Conservation (phyloP, 2,797 vertebrate species). For the Brachymystax lenok region DNA sequence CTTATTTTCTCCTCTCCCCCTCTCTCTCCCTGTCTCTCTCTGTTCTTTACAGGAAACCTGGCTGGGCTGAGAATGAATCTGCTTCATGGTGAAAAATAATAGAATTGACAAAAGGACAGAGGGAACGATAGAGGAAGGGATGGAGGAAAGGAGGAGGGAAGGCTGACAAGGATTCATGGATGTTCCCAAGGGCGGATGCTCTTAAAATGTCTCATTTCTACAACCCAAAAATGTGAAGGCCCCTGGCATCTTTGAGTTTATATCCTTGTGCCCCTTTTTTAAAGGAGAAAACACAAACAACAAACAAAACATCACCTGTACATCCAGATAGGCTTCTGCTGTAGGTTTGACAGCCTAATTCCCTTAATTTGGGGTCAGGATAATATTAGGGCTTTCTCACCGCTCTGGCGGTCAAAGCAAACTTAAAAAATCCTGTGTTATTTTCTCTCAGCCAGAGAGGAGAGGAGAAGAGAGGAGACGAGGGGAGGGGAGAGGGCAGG, state of each 20-base stretch:
- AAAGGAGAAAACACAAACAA: conserved; percentile 53
- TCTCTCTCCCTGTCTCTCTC: conserved; percentile 23
- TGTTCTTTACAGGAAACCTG: conserved; percentile 46
- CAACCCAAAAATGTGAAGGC: conserved; percentile 64
- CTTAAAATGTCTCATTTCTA: conserved; percentile 55
- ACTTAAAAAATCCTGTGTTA: conserved; percentile 72
- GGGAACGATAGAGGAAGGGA: conserved; percentile 42
- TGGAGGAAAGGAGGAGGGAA: conserved; percentile 37
- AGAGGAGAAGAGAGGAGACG: conserved; percentile 5
- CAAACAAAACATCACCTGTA: conserved; percentile 71
- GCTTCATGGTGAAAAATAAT: conserved; percentile 52
- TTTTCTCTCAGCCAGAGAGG: conserved; percentile 46
- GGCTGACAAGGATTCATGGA: conserved; percentile 56
- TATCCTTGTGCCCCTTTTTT: conserved; percentile 52
- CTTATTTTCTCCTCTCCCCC: conserved; percentile 41
- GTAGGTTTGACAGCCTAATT: conserved; percentile 64
- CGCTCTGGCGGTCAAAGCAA: conserved; percentile 75
- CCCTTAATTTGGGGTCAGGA: conserved; percentile 75
- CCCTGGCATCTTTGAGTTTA: conserved; percentile 58
- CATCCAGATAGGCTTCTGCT: conserved; percentile 64
- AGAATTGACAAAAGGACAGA: conserved; percentile 54
- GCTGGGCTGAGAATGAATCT: conserved; percentile 31
- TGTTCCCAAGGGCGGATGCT: conserved; percentile 60
- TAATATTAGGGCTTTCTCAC: conserved; percentile 75
- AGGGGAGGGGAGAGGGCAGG: conserved; percentile 40